phyloP scores from a whole-genome alignment of 2,113 vertebrate species.

The Ivindomyrus marchei region DNA sequence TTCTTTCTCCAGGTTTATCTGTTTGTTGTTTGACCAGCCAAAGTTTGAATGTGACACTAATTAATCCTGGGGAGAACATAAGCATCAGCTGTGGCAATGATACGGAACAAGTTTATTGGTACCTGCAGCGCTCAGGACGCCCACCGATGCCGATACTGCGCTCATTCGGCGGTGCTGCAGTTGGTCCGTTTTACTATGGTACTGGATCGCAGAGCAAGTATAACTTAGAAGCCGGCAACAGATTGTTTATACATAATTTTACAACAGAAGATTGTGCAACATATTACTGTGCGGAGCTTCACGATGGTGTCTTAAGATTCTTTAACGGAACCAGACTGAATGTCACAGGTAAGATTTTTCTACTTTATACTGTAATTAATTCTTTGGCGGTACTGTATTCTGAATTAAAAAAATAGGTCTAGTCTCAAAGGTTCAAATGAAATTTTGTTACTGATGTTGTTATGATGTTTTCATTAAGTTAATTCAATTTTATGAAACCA shows the following conservation, averaged over 20 bases:
- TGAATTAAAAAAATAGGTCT: not conserved
- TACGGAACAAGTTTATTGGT: not conserved
- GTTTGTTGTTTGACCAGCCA: not conserved
- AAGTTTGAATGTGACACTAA: not conserved
- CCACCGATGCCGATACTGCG: too few relatives aligned
- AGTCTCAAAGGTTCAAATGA: not conserved
- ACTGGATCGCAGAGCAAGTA: not conserved
- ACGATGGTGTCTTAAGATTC: not conserved
- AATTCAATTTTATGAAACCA: not conserved
- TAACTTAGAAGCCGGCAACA: not conserved
- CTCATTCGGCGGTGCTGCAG: not conserved
- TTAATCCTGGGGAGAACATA: not conserved
- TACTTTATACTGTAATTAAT: not conserved
- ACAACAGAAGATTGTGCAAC: not conserved
- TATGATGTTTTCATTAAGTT: not conserved
- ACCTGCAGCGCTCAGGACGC: too few relatives aligned
- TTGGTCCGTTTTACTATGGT: not conserved
- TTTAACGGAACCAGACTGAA: slow-evolving; percentile 19
- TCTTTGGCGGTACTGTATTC: not conserved
- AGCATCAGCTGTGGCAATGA: not conserved
- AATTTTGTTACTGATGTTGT: not conserved
- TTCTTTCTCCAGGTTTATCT: not conserved
- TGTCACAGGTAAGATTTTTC: not conserved
- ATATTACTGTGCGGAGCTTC: slow-evolving; percentile 12
- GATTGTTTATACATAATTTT: slow-evolving; percentile 13